phyloP scores from a whole-genome alignment of 2,888 invertebrate species.

The Aphodius sticticus region DNA sequence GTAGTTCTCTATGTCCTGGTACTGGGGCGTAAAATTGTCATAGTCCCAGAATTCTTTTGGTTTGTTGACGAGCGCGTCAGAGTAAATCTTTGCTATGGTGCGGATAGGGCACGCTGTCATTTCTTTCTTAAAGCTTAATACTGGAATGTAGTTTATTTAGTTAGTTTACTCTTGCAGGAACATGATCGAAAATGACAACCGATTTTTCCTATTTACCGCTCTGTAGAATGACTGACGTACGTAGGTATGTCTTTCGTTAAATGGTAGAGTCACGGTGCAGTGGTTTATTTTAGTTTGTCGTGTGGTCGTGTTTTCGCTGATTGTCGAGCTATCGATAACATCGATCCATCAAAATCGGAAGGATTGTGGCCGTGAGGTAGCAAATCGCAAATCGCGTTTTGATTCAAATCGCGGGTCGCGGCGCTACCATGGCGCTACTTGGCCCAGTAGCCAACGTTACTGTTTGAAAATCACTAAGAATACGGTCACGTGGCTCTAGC shows the following conservation, averaged over 20 bases:
- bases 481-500: too few species aligned
- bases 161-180: not conserved
- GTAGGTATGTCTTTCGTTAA: not conserved
- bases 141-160: not conserved
- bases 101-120: conserved; percentile 40
- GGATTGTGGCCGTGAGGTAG: not conserved
- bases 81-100: conserved; percentile 54
- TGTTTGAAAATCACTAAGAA: not conserved
- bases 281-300: not conserved
- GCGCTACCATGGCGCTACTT: not conserved
- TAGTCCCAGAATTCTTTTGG: conserved; percentile 56
- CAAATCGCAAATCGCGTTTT: not conserved
- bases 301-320: not conserved
- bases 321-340: not conserved
- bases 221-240: not conserved
- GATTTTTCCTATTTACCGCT: conserved; percentile 4
- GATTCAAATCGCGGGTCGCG: not conserved
- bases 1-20: conserved; percentile 54
- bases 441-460: not conserved
- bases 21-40: conserved; percentile 52
- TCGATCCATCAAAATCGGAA: not conserved
- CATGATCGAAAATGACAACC: not conserved
- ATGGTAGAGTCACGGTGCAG: not conserved
- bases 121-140: not conserved
- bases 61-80: conserved; percentile 53